These are phyloP conservation scores for Parascotia fuliginaria DNA, from an alignment of 2,888 invertebrate genomes.

Conservation along the genomic window DNA sequence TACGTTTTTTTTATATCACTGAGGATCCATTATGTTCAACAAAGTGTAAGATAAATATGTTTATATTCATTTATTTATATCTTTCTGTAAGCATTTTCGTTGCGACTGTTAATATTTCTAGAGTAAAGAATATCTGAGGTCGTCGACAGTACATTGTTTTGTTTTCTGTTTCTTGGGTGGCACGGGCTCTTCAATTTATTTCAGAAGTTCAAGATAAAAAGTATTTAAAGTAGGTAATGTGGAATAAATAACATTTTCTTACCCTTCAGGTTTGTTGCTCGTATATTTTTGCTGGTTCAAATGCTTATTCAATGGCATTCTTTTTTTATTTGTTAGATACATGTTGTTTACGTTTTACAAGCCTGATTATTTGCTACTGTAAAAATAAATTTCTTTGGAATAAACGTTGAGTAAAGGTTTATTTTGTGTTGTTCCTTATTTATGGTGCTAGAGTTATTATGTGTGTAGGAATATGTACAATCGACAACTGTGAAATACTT, in stretches of 20 bases:
- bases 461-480: not conserved
- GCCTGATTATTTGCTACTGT: not conserved
- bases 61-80: constrained; percentile 44
- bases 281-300: constrained; percentile 37
- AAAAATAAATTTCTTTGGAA: not conserved
- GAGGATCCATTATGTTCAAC: not conserved
- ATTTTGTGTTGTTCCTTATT: not conserved
- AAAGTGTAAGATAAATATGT: constrained; percentile 31
- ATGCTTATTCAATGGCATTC: constrained; percentile 39
- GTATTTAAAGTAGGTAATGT: constrained; percentile 50
- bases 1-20: too few relatives aligned
- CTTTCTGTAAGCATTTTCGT: constrained; percentile 39
- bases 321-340: constrained; percentile 4
- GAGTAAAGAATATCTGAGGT: constrained; percentile 41
- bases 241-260: constrained; percentile 43
- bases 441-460: not conserved
- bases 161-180: constrained; percentile 51
- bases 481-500: not conserved
- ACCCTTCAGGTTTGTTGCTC: constrained; percentile 17
- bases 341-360: not conserved
- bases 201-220: constrained; percentile 52
- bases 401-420: not conserved
- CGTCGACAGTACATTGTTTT: constrained; percentile 41
- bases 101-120: constrained; percentile 44
- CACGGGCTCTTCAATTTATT: constrained; percentile 50